phyloP scores from a whole-genome alignment of 2,113 vertebrate genomes.

The Coturnix japonica region DNA sequence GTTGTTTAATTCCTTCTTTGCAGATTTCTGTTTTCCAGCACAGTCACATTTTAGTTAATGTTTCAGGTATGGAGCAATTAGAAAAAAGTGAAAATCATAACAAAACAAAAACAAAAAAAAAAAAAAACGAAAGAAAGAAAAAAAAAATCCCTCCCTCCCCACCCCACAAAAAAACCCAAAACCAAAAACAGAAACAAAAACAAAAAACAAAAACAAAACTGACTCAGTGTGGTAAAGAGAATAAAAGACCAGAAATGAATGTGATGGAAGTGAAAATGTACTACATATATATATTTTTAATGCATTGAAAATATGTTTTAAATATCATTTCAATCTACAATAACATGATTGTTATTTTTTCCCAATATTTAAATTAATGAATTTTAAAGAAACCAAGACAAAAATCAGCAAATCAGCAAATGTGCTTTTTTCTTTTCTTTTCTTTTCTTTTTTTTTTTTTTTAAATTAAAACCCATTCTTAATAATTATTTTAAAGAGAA shows the following conservation, averaged over 20 bases:
- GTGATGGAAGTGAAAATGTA: fast-evolving
- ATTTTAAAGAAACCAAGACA: not conserved
- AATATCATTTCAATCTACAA: not conserved
- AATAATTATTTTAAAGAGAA: no score
- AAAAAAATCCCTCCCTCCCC: not conserved
- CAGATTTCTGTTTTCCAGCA: not conserved
- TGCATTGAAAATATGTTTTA: not conserved
- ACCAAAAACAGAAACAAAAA: not conserved
- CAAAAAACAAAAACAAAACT: not conserved
- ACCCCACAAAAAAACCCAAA: no score
- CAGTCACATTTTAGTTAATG: not conserved
- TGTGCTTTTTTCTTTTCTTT: no score
- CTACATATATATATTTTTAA: no score
- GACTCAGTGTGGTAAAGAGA: not conserved
- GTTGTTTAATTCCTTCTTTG: not conserved
- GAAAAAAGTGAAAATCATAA: not conserved
- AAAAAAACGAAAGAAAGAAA: not conserved
- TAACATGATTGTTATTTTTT: not conserved
- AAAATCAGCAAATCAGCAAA: no score
- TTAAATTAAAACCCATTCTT: no score
- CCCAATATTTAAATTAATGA: not conserved
- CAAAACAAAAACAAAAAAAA: not conserved
- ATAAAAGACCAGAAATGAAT: not conserved
- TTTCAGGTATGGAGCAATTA: not conserved
- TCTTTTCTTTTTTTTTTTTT: no score